Percentiles rank a stretch among this genome's conserved stretches.
These are phyloP conservation scores for Fragum sueziense DNA, from an alignment of 2,888 invertebrate genomes.

Conservation along the genomic window DNA sequence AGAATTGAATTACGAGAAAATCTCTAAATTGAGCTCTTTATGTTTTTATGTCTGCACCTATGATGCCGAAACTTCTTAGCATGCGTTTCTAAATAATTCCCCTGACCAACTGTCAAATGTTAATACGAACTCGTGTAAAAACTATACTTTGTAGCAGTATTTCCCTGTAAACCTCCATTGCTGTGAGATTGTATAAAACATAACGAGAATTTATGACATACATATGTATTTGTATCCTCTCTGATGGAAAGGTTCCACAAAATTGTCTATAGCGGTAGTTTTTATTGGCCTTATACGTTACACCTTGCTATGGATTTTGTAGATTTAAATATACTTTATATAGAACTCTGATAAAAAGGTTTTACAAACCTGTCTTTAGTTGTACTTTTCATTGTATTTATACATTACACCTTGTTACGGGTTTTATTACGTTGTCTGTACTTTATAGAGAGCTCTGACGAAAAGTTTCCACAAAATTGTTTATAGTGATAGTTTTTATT, in stretches of 20 bases:
- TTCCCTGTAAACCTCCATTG: slow-evolving; percentile 16
- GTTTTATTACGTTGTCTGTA: too few species aligned
- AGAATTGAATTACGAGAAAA: too few species aligned
- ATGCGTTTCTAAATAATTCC: too few species aligned
- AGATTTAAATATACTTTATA: too few species aligned
- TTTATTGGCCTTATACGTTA: slow-evolving; percentile 15
- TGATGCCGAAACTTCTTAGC: too few species aligned
- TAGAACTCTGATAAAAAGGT: too few species aligned
- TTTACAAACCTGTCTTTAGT: too few species aligned
- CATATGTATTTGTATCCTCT: slow-evolving; percentile 16
- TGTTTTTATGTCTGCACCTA: too few species aligned
- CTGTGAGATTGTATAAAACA: background rate
- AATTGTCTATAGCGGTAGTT: slow-evolving; percentile 1
- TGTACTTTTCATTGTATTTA: too few species aligned
- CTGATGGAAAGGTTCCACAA: slow-evolving; percentile 10
- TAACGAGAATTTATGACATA: slow-evolving; percentile 15
- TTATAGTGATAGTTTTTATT: slow-evolving; percentile 13
- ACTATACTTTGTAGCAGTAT: slow-evolving; percentile 11
- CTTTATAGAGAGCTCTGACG: too few species aligned
- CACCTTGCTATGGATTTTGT: background rate
- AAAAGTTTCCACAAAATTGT: background rate
- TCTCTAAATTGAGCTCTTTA: too few species aligned
- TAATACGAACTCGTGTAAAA: slow-evolving; percentile 4
- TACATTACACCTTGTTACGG: too few species aligned
- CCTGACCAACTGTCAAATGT: background rate